Evolutionary conservation across 2,797 vertebrate species (phyloP).

Genomic region (Sciaenops ocellatus): DNA sequence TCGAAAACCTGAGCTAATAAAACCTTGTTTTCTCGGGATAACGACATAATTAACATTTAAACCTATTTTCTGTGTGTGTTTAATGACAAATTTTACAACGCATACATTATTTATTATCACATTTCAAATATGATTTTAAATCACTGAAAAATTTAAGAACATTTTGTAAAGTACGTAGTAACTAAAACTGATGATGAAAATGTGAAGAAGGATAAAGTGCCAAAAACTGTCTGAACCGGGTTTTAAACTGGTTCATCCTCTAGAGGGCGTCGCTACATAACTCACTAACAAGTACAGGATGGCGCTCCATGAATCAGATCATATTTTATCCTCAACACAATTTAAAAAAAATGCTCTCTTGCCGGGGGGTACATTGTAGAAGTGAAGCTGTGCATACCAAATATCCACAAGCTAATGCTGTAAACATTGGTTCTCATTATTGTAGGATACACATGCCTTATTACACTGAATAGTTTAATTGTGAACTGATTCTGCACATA

Average conservation of each 20-base stretch:
- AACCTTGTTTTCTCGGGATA: too few species aligned
- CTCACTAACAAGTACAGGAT: neutral
- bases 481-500: constrained; percentile 1
- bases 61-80: too few species aligned
- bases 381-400: neutral
- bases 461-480: constrained; percentile 1
- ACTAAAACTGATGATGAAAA: too few species aligned
- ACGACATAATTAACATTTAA: too few species aligned
- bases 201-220: too few species aligned
- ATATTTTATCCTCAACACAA: constrained; percentile 2
- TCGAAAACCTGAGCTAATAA: too few species aligned
- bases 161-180: too few species aligned
- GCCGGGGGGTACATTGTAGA: neutral
- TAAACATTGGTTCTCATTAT: neutral
- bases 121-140: too few species aligned
- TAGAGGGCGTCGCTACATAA: constrained; percentile 55
- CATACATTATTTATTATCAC: too few species aligned
- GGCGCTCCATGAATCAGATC: neutral
- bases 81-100: too few species aligned
- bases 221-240: neutral
- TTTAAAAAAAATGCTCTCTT: neutral
- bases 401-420: neutral
- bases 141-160: too few species aligned
- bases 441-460: too few species aligned
- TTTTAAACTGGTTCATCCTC: constrained; percentile 31